Evolutionary conservation across 2,797 vertebrate species (phyloP).

Genomic region (Lacerta agilis): DNA sequence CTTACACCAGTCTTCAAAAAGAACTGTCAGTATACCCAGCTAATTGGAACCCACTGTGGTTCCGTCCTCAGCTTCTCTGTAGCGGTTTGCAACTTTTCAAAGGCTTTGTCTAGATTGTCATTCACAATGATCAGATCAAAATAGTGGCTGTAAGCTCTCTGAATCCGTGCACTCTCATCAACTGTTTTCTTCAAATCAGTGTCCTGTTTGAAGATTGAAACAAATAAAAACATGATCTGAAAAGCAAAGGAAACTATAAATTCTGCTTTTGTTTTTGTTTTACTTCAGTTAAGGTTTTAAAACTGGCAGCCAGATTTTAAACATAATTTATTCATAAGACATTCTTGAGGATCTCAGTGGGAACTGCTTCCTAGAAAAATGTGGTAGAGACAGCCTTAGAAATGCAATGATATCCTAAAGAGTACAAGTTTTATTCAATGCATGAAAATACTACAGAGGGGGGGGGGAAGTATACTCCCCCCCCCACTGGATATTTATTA

Average conservation of each 20-base stretch:
- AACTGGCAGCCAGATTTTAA: neutral
- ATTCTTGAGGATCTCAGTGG: too few relatives aligned
- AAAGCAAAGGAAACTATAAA: neutral
- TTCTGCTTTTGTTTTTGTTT: neutral
- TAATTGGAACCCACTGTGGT: conserved; percentile 97
- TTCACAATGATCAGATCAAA: conserved; percentile 96
- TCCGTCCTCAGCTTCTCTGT: conserved; percentile 89
- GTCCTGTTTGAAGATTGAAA: conserved; percentile 81
- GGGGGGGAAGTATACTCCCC: too few relatives aligned
- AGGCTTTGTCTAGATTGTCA: conserved; percentile 98
- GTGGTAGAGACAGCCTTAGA: neutral
- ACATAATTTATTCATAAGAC: neutral
- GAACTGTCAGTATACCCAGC: conserved; percentile 93
- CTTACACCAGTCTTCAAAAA: conserved; percentile 40
- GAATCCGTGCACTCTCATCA: conserved; percentile 95
- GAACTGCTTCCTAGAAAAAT: neutral
- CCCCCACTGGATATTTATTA: too few relatives aligned
- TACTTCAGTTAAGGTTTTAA: neutral
- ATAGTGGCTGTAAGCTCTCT: conserved; percentile 95
- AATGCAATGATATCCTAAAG: neutral
- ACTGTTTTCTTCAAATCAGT: conserved; percentile 97
- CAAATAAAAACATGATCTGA: neutral
- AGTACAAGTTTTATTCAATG: neutral
- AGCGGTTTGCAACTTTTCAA: conserved; percentile 90
- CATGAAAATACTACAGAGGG: neutral